Evolutionary conservation across 2,113 vertebrate species (phyloP), one percentile per base, ranked within the genome.

Genomic region (Oxyura jamaicensis): DNA sequence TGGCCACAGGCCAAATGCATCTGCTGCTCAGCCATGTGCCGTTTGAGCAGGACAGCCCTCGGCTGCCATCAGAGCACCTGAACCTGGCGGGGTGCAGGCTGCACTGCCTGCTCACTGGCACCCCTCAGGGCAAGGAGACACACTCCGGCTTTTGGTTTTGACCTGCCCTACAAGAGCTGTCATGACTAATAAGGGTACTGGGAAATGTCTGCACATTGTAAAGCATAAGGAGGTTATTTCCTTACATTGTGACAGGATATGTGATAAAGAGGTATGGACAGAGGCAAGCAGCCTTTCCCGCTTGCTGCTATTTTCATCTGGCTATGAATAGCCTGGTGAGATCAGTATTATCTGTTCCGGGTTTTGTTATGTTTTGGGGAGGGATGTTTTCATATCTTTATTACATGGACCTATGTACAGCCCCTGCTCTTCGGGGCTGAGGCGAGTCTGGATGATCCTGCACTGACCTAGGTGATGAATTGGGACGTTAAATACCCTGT

Each of bases 191-290:
- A 44, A 78, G 21, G 36, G 15, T 60, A 20, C 13, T 79, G 84
- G 74, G 75, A 88, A 91, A 21, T 42, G 18, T 73, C 72, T 26
- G 35, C 44, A 50, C 80, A 78, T 75, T 92, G 81, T 89, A 81
- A 75, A 74, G 66, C 52, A 46, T 63, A 67, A 91, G 74, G 82
- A 87, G 74, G 60, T 92, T 73, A 90, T 90, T 94, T 93, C 92
- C 92, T 90, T 94, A 42, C 26, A 19, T 73, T 91, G 82, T 93
- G 68, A 58, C 19, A 48, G 71, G 71, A 35, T 74, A 31, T 67
- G 16, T 86, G 88, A 80, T 86, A 59, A 91, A 78, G 79, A 85
- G 15, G 25, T 74, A 90, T n/a, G 88, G 68, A 41, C 53, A 44
- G 91, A 48, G 46, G 53, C 81, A 59, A 53, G 41, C 68, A 73